Evolutionary conservation across 2,888 invertebrate genomes (phyloP).

Genomic region (Andricus curvator): DNA sequence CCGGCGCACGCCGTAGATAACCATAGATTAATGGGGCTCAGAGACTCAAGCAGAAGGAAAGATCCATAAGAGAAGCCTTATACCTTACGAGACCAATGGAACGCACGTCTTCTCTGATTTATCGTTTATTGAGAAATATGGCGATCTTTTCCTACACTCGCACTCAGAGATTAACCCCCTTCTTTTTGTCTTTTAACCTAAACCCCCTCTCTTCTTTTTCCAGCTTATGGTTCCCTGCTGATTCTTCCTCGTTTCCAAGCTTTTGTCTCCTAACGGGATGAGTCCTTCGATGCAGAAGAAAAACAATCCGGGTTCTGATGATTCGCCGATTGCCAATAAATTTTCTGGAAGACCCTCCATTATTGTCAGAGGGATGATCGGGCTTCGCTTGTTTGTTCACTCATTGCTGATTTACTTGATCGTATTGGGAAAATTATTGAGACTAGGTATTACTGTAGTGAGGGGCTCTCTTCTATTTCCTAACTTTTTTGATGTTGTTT

Average conservation of each 20-base stretch:
- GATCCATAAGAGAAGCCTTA: constrained; percentile 62
- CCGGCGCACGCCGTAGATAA: constrained; percentile 77
- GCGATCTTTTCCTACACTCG: constrained; percentile 65
- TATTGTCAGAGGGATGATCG: constrained; percentile 18
- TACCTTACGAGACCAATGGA: constrained; percentile 46
- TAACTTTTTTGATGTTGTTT: too few relatives aligned
- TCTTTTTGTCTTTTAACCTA: constrained; percentile 33
- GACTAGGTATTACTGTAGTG: not conserved
- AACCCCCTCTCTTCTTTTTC: not conserved
- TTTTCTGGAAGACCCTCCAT: constrained; percentile 33
- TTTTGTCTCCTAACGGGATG: constrained; percentile 23
- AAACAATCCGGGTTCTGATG: constrained; percentile 41
- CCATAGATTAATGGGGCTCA: constrained; percentile 77
- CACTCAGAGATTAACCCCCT: constrained; percentile 72
- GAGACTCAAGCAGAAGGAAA: constrained; percentile 68
- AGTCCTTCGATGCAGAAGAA: constrained; percentile 40
- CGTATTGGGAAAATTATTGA: not conserved
- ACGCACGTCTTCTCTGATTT: constrained; percentile 72
- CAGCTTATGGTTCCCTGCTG: not conserved
- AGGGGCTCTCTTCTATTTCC: not conserved
- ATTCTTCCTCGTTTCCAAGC: not conserved
- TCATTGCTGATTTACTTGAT: constrained; percentile 24
- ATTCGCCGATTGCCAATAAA: constrained; percentile 40
- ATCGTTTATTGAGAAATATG: constrained; percentile 78
- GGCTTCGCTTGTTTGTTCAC: constrained; percentile 16